Evolutionary conservation across 1,140 invertebrate genomes (phyloP), one percentile per base, ranked within the genome.

Genomic region (Melanaphis sacchari): DNA sequence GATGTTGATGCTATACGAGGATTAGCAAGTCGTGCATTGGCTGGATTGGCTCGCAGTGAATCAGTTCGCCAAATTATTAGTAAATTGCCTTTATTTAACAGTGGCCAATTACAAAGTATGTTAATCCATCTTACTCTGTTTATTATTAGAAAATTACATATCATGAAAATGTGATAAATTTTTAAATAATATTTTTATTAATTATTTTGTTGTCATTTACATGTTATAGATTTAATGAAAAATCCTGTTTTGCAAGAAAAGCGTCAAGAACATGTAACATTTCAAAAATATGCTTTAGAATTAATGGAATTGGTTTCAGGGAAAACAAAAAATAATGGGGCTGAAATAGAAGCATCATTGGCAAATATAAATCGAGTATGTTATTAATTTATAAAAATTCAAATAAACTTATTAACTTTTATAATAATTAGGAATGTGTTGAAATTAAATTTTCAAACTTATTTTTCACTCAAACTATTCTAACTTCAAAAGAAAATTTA

Each of bases 191-290:
- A 21, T 81, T 38, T 82, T 76, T 36, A 76, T 93, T 88, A 52
- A 21, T 94, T 85, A 85, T 41, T 85, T 84, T 1, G 26, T 40
- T 85, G 24, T 31, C 4, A 26, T n/a, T 41, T 87, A 43, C 2
- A 46, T 88, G 89, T 96, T 96, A 52, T 95, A 97, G 97, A 96
- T 85, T 95, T 99, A 41, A 99, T 99, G 98, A 97, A 98, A 94
- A 98, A 99, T 96, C 99, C 99, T 43, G 98, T 98, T 94, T 96
- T 99, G 2, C 98, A 99, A 96, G 99, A 99, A 95, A 99, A 99
- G 95, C 96, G 98, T 0, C 97, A 98, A 94, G 98, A 99, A 94
- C 99, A 99, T 95, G 98, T 99, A 0, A 97, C 97, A 95, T 99
- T 99, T 95, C 99, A 99, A 95, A 99, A 99, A 95, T 98, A 99